Percentiles rank a stretch among this genome's conserved stretches.
These are phyloP conservation scores for Echinometra lucunter DNA, from an alignment of 53 echinoderm and acorn worm species.

Conservation along the genomic window DNA sequence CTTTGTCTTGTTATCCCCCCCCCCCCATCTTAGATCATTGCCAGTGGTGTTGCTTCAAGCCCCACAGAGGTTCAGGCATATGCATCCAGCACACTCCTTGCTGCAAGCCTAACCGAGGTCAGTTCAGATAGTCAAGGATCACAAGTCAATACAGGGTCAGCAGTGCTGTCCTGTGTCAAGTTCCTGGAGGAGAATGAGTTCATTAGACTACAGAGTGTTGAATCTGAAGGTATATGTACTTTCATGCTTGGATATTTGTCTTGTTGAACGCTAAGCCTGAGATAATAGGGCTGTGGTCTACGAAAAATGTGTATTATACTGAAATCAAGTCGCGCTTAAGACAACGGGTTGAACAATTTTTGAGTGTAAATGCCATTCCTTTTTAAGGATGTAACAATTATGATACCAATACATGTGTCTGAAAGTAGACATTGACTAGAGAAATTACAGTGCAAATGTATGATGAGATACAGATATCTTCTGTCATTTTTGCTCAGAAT, in stretches of 20 bases:
- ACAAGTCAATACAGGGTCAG: conserved; percentile 61
- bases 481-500: no score
- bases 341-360: background rate
- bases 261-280: no score
- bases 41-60: conserved; percentile 93
- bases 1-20: background rate
- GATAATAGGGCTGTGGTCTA: no score
- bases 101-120: conserved; percentile 77
- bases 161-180: conserved; percentile 81
- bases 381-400: background rate
- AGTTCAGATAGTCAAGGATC: conserved; percentile 20
- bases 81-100: conserved; percentile 91
- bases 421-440: no score
- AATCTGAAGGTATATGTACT: conserved; percentile 61
- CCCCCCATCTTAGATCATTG: conserved; percentile 79
- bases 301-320: no score
- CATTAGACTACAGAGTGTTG: conserved; percentile 82
- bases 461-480: no score
- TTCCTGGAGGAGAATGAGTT: conserved; percentile 94
- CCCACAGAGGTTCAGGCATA: conserved; percentile 85
- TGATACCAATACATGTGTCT: background rate
- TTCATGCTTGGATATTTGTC: no score
- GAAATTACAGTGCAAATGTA: no score
- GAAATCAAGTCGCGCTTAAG: no score
- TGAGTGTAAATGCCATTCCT: background rate